Conservation (phyloP, 2,797 vertebrate genomes). For the Sciurus carolinensis region DNA sequence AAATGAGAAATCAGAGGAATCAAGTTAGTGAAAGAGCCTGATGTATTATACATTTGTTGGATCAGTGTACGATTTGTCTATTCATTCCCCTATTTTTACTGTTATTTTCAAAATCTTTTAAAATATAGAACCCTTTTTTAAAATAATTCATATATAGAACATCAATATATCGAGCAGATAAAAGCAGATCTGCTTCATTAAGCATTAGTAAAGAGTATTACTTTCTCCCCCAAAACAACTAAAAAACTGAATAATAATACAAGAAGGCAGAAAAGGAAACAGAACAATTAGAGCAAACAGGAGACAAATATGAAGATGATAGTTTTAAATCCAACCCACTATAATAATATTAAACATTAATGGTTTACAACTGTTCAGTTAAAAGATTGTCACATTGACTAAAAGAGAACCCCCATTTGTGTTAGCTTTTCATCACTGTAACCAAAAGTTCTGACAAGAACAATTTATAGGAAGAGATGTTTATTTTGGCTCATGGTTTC, state of each 20-base stretch:
- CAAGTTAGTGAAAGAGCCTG: neutral
- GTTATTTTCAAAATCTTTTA: neutral
- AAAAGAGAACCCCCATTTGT: neutral
- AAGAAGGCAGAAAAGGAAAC: neutral
- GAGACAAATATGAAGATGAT: neutral
- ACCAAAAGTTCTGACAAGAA: too few relatives aligned
- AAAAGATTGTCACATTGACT: neutral
- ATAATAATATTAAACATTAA: neutral
- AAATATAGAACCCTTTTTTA: neutral
- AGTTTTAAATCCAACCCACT: neutral
- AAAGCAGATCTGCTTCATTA: neutral
- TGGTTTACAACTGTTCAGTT: neutral
- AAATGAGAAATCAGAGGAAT: neutral
- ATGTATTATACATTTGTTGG: neutral
- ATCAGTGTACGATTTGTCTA: neutral
- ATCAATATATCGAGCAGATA: neutral
- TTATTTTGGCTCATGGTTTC: too few relatives aligned
- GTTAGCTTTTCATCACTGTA: too few relatives aligned
- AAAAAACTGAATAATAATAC: too few relatives aligned
- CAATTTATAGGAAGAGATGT: too few relatives aligned
- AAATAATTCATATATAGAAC: neutral
- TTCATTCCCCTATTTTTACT: neutral
- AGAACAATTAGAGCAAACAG: neutral
- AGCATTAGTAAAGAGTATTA: neutral
- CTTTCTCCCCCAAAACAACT: neutral